phyloP scores from a whole-genome alignment of 1,140 invertebrate species.

The Eupeodes corollae region DNA sequence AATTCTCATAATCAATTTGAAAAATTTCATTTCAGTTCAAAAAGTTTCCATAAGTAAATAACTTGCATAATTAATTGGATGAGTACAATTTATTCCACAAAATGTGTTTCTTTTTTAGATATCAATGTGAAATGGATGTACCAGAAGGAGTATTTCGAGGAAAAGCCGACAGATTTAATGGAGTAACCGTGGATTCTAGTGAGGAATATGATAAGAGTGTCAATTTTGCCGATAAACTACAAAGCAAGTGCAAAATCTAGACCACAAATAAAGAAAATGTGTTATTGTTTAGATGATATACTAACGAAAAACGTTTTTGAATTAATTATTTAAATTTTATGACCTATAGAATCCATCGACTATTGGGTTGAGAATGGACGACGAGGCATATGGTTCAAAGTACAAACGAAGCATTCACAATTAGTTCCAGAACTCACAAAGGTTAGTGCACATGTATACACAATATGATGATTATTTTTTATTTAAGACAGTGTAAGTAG shows the following conservation, averaged over 20 bases:
- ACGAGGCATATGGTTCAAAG: slow-evolving; percentile 74
- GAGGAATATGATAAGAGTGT: slow-evolving; percentile 41
- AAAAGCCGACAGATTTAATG: slow-evolving; percentile 52
- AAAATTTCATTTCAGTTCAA: too few relatives aligned
- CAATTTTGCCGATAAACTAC: slow-evolving; percentile 43
- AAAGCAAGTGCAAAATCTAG: slow-evolving; percentile 38
- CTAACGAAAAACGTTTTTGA: slow-evolving; percentile 12
- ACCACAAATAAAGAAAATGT: background rate
- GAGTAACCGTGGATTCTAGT: slow-evolving; percentile 53
- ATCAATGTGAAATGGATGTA: slow-evolving; percentile 13
- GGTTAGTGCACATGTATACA: too few relatives aligned
- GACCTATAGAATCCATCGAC: slow-evolving; percentile 55
- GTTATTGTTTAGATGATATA: slow-evolving; percentile 4
- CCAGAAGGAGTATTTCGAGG: slow-evolving; percentile 43
- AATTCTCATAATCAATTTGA: too few relatives aligned
- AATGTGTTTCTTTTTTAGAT: too few relatives aligned
- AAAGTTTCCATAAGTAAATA: too few relatives aligned
- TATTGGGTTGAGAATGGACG: slow-evolving; percentile 54
- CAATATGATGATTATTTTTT: background rate
- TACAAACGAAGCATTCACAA: slow-evolving; percentile 52
- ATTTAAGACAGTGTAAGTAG: slow-evolving; percentile 1
- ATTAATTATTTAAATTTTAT: slow-evolving; percentile 9
- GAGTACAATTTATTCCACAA: too few relatives aligned
- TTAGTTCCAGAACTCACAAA: slow-evolving; percentile 68
- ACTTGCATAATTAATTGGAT: too few relatives aligned